These are phyloP conservation scores for Nematopogon swammerdamellus DNA, from an alignment of 2,888 invertebrate species.

Conservation along the genomic window DNA sequence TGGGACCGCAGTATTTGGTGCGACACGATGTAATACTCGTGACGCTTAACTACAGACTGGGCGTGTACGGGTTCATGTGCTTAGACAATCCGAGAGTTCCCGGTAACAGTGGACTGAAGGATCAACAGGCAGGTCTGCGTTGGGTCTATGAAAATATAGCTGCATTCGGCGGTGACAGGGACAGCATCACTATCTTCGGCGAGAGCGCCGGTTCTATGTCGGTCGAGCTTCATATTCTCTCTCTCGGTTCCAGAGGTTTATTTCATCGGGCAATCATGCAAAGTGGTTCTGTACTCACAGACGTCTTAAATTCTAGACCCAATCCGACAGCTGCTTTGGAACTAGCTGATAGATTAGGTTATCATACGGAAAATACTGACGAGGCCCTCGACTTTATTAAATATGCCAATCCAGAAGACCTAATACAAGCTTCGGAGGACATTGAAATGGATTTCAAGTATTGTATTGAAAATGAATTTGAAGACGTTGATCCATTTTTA, in stretches of 20 bases:
- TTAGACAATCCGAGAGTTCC: slow-evolving; percentile 31
- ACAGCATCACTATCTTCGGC: slow-evolving; percentile 38
- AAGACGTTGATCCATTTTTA: slow-evolving; percentile 34
- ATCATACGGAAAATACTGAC: slow-evolving; percentile 26
- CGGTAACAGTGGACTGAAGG: slow-evolving; percentile 45
- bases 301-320: slow-evolving; percentile 31
- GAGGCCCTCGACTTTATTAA: slow-evolving; percentile 31
- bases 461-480: slow-evolving; percentile 38
- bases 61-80: slow-evolving; percentile 45
- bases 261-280: slow-evolving; percentile 36
- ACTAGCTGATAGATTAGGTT: slow-evolving; percentile 31
- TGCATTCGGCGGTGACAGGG: slow-evolving; percentile 42
- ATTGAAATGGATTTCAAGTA: slow-evolving; percentile 28
- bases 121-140: slow-evolving; percentile 31
- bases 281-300: slow-evolving; percentile 38
- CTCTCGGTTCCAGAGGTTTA: slow-evolving; percentile 33
- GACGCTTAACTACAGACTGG: slow-evolving; percentile 40
- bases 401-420: slow-evolving; percentile 23
- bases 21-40: slow-evolving; percentile 35
- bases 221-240: slow-evolving; percentile 28
- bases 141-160: slow-evolving; percentile 39
- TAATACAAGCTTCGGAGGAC: slow-evolving; percentile 28
- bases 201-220: slow-evolving; percentile 39
- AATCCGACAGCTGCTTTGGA: slow-evolving; percentile 30
- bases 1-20: slow-evolving; percentile 27